These are phyloP conservation scores for Thermophis baileyi DNA, from an alignment of 2,113 vertebrate species.

Conservation along the genomic window DNA sequence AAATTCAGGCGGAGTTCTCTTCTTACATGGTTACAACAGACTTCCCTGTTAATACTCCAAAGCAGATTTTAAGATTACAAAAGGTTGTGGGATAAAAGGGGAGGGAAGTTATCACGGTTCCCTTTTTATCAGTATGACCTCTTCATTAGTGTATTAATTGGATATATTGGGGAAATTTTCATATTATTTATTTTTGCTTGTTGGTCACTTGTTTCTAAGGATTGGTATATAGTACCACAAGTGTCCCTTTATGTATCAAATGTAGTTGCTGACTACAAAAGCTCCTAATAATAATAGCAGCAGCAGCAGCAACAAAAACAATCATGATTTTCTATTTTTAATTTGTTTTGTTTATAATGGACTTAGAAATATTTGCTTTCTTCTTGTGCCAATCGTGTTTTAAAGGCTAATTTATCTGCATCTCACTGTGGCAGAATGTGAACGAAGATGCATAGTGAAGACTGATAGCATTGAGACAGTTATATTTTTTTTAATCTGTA, in stretches of 20 bases:
- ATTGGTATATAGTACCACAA: neutral
- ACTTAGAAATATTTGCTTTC: neutral
- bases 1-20: neutral
- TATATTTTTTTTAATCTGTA: neutral
- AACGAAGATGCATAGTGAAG: neutral
- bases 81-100: neutral
- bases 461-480: neutral
- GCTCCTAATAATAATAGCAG: neutral
- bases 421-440: neutral
- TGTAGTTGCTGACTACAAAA: neutral
- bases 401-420: neutral
- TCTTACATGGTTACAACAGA: neutral
- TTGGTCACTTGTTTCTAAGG: accelerated
- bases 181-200: neutral
- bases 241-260: neutral
- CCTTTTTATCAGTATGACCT: neutral
- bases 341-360: accelerated
- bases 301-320: neutral
- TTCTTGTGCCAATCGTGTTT: neutral
- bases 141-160: neutral
- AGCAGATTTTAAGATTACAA: neutral
- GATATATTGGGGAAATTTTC: neutral
- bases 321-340: neutral
- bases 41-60: neutral
- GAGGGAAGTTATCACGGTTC: neutral